These are phyloP conservation scores for Chunga burmeisteri DNA, from an alignment of 2,113 vertebrate species.

Conservation along the genomic window DNA sequence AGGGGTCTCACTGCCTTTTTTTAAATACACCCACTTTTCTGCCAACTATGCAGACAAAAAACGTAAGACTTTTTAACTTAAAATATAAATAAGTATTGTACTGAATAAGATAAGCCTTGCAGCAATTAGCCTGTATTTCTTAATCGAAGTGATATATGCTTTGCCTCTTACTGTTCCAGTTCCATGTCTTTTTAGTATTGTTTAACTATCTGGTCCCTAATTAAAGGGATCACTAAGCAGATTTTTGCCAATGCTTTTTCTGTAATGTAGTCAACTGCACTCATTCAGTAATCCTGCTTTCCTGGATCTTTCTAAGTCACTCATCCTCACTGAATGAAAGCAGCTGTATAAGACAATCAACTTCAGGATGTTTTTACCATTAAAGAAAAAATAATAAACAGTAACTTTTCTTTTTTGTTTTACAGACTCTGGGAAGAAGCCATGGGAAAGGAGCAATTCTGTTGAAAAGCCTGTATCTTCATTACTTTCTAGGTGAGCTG, in stretches of 20 bases:
- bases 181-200: not conserved
- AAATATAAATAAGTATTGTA: not conserved
- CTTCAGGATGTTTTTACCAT: not conserved
- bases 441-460: slow-evolving; percentile 97
- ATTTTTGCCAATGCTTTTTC: not conserved
- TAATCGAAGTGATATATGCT: not conserved
- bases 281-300: not conserved
- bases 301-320: not conserved
- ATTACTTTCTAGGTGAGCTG: slow-evolving; percentile 88
- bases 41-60: not conserved
- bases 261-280: not conserved
- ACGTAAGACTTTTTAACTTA: not conserved
- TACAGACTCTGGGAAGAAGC: slow-evolving; percentile 92
- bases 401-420: not conserved
- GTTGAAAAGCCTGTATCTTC: slow-evolving; percentile 90
- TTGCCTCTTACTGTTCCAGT: not conserved
- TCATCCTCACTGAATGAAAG: not conserved
- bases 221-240: not conserved
- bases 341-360: not conserved
- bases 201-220: not conserved
- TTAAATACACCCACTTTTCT: not conserved
- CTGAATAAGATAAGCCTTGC: not conserved
- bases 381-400: not conserved
- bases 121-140: not conserved
- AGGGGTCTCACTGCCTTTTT: not conserved